Evolutionary conservation across 2,797 vertebrate species (phyloP).

Genomic region (Nyctibius grandis): DNA sequence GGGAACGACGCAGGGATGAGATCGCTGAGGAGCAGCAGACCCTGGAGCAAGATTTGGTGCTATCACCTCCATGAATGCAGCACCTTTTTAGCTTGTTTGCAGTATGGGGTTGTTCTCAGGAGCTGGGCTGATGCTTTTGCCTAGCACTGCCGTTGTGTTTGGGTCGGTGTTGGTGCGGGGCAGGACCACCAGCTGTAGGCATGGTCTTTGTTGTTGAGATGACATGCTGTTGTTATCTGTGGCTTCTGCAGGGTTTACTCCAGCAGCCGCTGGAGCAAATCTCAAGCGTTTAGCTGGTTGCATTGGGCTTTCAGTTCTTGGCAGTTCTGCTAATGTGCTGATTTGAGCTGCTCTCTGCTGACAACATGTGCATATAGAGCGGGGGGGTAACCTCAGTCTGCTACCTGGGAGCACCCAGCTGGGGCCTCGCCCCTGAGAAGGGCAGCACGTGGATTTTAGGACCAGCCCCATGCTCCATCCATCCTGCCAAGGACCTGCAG

Average conservation of each 20-base stretch:
- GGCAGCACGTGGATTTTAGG: background rate
- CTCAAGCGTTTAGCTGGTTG: conserved; percentile 22
- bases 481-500: background rate
- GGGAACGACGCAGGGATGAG: background rate
- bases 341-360: conserved; percentile 1
- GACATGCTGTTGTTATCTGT: background rate
- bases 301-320: conserved; percentile 30
- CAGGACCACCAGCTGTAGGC: background rate
- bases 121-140: background rate
- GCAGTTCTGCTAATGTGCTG: conserved; percentile 45
- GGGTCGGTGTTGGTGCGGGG: background rate
- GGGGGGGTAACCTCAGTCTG: background rate
- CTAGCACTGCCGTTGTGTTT: background rate
- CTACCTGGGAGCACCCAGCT: background rate
- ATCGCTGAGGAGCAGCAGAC: accelerated
- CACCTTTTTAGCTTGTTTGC: background rate
- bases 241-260: background rate
- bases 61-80: background rate
- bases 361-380: background rate
- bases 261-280: conserved; percentile 7
- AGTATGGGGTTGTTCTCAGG: background rate
- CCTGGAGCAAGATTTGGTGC: background rate
- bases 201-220: accelerated
- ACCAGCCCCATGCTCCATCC: background rate
- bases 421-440: background rate